A percentile compares a stretch with the other conserved stretches of the same genome.
Evolutionary conservation across 2,888 invertebrate genomes (phyloP).

Genomic region (Tinea pellionella): DNA sequence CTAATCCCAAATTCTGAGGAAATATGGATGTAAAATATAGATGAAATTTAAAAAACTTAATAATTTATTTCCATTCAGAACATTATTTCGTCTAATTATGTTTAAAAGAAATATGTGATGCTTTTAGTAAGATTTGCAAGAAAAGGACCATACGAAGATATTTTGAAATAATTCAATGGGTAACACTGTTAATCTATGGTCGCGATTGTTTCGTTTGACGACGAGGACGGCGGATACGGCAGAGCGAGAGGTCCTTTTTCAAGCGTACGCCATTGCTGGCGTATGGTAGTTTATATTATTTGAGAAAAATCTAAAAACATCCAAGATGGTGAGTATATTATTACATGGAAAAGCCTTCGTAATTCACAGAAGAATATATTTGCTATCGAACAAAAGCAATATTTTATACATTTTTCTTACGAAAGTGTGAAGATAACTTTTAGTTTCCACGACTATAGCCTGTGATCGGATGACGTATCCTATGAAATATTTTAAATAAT

Average conservation of each 20-base stretch:
- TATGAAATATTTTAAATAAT: slow-evolving; percentile 19
- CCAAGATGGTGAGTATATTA: slow-evolving; percentile 80
- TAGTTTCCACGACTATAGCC: slow-evolving; percentile 37
- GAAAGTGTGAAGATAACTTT: slow-evolving; percentile 26
- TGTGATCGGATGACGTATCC: slow-evolving; percentile 59
- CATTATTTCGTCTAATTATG: too few relatives aligned
- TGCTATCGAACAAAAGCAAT: slow-evolving; percentile 32
- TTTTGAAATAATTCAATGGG: neutral
- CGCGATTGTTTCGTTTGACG: slow-evolving; percentile 24
- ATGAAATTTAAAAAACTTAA: too few relatives aligned
- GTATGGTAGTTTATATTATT: slow-evolving; percentile 80
- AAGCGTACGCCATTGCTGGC: slow-evolving; percentile 90
- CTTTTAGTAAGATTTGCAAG: neutral
- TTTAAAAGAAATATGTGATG: too few relatives aligned
- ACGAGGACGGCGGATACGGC: slow-evolving; percentile 43
- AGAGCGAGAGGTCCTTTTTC: slow-evolving; percentile 74
- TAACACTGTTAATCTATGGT: slow-evolving; percentile 32
- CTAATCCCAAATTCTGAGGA: too few relatives aligned
- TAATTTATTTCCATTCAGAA: too few relatives aligned
- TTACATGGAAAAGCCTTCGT: slow-evolving; percentile 32
- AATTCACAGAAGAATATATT: slow-evolving; percentile 35
- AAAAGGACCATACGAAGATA: neutral
- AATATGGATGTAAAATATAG: too few relatives aligned
- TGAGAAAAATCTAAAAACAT: slow-evolving; percentile 83
- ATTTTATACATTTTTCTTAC: slow-evolving; percentile 38